Base-by-base conservation (phyloP, 2,797 vertebrate genomes). In the Tragelaphus oryx region DNA sequence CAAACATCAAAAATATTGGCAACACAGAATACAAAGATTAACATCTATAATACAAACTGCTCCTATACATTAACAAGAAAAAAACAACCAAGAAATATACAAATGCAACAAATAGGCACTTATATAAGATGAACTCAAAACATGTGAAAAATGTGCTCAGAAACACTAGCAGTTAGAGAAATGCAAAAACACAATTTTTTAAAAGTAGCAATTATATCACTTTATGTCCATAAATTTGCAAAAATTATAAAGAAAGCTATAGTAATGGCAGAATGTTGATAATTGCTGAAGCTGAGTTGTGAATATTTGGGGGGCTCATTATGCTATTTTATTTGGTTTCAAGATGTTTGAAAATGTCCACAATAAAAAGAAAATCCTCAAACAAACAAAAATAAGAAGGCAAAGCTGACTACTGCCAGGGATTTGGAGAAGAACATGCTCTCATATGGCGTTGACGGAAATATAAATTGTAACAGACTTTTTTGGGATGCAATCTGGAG, bases 141-240 rank as follows among this genome's bases (percentile, higher is more conserved):
- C 24, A 55, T 83, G 48, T 26, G 85, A 89, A 85, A 86, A 86
- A 89, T 89, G 91, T 83, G 82, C 37, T 95, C 54, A 74, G 48
- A 95, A 87, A 68, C 95, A 91, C 30, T 28, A 91, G 85, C 41
- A 91, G 78, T 84, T 83, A 95, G 91, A 79, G 85, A 92, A 87
- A 75, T 54, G 48, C 60, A 84, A 87, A 93, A 93, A 89, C 52
- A 86, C n/a, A 44, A 75, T 87, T 62, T 71, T 80, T 3, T 17
- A 91, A 81, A 95, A 96, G 95, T 17, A 94, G 74, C 85, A 89
- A 83, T 13, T 28, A 37, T 62, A 87, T 90, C 54, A 55, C 48
- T 59, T 90, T 92, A 89, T 89, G 81, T 54, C 57, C 93, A 92
- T 86, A 94, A 74, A 83, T 94, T 92, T 87, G 68, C 89, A 79